Base-by-base conservation (phyloP, 2,113 vertebrate species). In the Tiliqua scincoides region DNA sequence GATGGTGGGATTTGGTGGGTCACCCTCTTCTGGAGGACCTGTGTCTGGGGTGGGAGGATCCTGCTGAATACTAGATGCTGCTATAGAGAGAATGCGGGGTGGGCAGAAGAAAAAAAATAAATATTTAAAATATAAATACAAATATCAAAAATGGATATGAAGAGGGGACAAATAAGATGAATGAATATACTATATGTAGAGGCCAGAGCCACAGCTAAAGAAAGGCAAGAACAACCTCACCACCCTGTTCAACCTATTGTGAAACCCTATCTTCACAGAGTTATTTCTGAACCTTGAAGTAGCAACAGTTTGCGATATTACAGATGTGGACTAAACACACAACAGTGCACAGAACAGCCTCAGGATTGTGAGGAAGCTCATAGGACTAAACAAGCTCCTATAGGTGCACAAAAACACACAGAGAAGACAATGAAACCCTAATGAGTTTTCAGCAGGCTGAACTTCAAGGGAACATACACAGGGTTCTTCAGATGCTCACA, bases 61-160 rank as follows among this genome's bases (percentile, higher is more conserved):
- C n/a, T 86, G 85, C 65, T 72, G 78, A 63, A 81, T 70, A 74
- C 57, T 80, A 81, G 68, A 86, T n/a, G 71, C n/a, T 86, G 23
- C 68, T 65, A 25, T 23, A 54, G 17, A 30, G 43, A 21, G 1
- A 7, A n/a, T n/a, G n/a, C n/a, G 14, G 14, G 21, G 35, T 6
- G n/a, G 21, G 57, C 2, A 2, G 10, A 35, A 14, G 14, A 17
- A 25, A 48, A 40, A 6, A 10, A 6, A n/a, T 10, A 23, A 32
- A 62, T 1, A 79, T 62, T 18, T 70, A 10, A 78, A 48, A 61
- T 63, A n/a, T n/a, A 40, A 6, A 9, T 10, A n/a, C 10, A 21
- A 32, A 62, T 1, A 79, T 62, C 27, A 79, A 11, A 78, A 48
- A 61, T 63, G 20, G 6, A 75, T 63, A n/a, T 43, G 11, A 4